Percentiles rank a stretch among this genome's conserved stretches.
Conservation (phyloP, 2,113 vertebrate genomes). For the Cacatua alba region DNA sequence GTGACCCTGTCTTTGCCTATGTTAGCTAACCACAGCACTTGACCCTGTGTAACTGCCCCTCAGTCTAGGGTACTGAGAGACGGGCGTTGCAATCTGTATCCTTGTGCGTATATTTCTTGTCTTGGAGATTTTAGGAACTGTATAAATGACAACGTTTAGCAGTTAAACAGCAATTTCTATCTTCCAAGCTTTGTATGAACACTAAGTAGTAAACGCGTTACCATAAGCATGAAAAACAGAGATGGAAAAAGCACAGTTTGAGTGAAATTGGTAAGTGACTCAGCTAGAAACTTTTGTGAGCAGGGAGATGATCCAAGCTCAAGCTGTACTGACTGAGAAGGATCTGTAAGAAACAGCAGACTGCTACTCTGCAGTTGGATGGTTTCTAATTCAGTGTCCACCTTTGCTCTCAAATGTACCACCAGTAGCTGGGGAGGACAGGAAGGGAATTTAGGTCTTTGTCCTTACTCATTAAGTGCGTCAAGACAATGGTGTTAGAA, state of each 20-base stretch:
- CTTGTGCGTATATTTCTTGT: rapidly evolving
- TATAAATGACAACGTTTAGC: neutral
- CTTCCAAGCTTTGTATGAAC: neutral
- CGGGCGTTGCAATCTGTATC: neutral
- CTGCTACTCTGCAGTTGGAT: neutral
- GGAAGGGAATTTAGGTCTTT: neutral
- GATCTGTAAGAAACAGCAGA: neutral
- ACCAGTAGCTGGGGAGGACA: neutral
- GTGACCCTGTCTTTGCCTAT: neutral
- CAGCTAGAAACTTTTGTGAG: neutral
- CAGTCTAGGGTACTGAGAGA: neutral
- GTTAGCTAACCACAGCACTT: rapidly evolving
- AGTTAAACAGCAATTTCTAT: neutral
- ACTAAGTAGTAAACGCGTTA: neutral
- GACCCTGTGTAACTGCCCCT: neutral
- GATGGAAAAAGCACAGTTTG: neutral
- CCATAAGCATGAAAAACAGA: conserved; percentile 7
- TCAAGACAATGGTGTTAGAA: neutral
- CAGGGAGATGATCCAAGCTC: neutral
- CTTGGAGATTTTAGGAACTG: neutral
- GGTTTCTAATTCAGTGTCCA: neutral
- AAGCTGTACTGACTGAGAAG: neutral
- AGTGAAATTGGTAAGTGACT: neutral
- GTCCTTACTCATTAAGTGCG: neutral
- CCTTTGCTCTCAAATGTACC: neutral